A percentile compares a stretch with the other conserved stretches of the same genome.
Evolutionary conservation across 23 tunicate species (phyloP).

Genomic region (Clavelina lepadiformis): DNA sequence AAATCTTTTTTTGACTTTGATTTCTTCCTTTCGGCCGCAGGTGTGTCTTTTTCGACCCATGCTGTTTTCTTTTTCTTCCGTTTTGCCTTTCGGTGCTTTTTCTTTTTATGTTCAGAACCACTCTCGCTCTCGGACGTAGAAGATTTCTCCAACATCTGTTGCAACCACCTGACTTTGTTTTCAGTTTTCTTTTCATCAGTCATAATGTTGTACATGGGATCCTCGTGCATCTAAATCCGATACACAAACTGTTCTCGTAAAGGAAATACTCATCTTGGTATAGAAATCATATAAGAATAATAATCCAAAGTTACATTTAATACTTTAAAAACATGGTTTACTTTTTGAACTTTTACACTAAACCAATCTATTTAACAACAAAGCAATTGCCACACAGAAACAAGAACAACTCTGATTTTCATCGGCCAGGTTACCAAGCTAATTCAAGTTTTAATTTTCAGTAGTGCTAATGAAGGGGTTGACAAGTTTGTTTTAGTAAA

Average conservation of each 20-base stretch:
- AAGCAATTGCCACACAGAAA: no score
- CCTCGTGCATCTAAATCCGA: conserved; percentile 59
- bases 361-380: no score
- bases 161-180: conserved; percentile 45
- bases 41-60: conserved; percentile 54
- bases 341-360: no score
- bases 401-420: no score
- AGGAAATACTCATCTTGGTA: no score
- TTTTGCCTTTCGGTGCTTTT: conserved; percentile 11
- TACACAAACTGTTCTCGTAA: no score
- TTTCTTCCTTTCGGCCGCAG: conserved; percentile 8
- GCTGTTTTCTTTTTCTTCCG: conserved; percentile 32
- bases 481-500: no score
- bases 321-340: no score
- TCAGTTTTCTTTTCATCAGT: conserved; percentile 45
- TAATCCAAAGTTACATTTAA: neutral
- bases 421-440: no score
- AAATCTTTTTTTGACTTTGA: conserved; percentile 1
- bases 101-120: conserved; percentile 9
- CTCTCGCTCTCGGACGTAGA: conserved; percentile 34
- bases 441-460: no score
- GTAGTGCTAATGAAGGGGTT: no score
- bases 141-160: conserved; percentile 58
- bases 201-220: conserved; percentile 73
- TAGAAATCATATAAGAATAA: no score